A percentile compares a stretch with the other conserved stretches of the same genome.
phyloP scores from a whole-genome alignment of 2,888 invertebrate species.

The Xylota sylvarum region DNA sequence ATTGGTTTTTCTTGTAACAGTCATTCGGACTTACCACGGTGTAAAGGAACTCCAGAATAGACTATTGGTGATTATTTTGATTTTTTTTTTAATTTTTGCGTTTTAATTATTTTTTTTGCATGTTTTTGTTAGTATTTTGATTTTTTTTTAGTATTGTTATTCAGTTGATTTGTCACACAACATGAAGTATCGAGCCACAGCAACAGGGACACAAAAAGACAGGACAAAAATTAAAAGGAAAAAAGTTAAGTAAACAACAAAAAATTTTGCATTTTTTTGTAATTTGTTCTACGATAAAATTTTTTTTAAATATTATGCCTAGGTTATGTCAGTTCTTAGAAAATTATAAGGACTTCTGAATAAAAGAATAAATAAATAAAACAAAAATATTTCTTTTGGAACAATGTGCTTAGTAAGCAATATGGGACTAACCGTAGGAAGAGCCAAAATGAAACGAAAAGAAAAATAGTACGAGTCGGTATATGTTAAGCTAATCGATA shows the following conservation, averaged over 20 bases:
- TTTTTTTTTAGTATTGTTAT: slow-evolving; percentile 78
- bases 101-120: slow-evolving; percentile 74
- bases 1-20: slow-evolving; percentile 78
- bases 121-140: slow-evolving; percentile 75
- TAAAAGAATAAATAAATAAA: slow-evolving; percentile 46
- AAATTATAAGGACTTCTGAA: slow-evolving; percentile 46
- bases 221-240: slow-evolving; percentile 85
- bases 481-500: too few species aligned
- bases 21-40: slow-evolving; percentile 97
- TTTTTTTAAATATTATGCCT: slow-evolving; percentile 61
- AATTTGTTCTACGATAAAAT: slow-evolving; percentile 56
- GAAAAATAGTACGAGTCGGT: background rate
- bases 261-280: slow-evolving; percentile 78
- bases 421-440: slow-evolving; percentile 45
- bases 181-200: slow-evolving; percentile 85
- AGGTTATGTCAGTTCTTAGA: slow-evolving; percentile 43
- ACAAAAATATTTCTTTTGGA: slow-evolving; percentile 14
- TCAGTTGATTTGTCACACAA: slow-evolving; percentile 82
- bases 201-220: slow-evolving; percentile 85
- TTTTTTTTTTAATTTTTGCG: slow-evolving; percentile 78
- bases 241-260: slow-evolving; percentile 83
- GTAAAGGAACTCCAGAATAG: slow-evolving; percentile 99
- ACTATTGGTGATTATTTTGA: slow-evolving; percentile 87
- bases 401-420: slow-evolving; percentile 79
- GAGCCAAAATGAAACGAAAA: background rate